Conservation (phyloP, 2,797 vertebrate species). For the Melanotaenia maccullochi region DNA sequence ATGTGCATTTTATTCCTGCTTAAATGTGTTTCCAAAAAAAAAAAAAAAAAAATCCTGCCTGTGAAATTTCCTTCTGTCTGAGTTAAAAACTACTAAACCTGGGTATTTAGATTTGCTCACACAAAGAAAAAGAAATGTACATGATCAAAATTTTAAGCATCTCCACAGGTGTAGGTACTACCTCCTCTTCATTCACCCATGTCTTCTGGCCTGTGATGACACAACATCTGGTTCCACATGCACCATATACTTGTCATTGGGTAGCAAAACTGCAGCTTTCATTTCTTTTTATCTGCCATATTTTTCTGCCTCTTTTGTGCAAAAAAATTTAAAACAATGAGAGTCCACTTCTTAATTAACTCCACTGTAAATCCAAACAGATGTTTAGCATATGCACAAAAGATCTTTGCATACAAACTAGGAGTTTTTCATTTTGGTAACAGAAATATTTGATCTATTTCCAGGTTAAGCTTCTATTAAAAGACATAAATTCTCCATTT, state of each 20-base stretch:
- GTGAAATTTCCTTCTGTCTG: no score
- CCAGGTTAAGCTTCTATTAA: not conserved
- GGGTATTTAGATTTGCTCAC: no score
- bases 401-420: not conserved
- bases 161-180: slow-evolving; percentile 53
- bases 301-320: slow-evolving; percentile 23
- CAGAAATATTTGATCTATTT: not conserved
- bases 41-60: no score
- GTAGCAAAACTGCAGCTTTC: slow-evolving; percentile 36
- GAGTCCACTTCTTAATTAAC: not conserved
- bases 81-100: no score
- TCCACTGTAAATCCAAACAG: not conserved
- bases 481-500: not conserved
- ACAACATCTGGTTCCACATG: slow-evolving; percentile 58
- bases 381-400: not conserved
- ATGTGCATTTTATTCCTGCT: no score
- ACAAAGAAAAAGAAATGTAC: no score
- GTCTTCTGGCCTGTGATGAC: slow-evolving; percentile 47
- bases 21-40: no score
- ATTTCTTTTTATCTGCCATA: slow-evolving; percentile 29
- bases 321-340: not conserved
- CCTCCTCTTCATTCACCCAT: slow-evolving; percentile 21
- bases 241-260: slow-evolving; percentile 34
- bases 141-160: not conserved
- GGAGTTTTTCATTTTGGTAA: not conserved